Conservation (phyloP, 1,140 invertebrate species). For the Drosophila rufa region DNA sequence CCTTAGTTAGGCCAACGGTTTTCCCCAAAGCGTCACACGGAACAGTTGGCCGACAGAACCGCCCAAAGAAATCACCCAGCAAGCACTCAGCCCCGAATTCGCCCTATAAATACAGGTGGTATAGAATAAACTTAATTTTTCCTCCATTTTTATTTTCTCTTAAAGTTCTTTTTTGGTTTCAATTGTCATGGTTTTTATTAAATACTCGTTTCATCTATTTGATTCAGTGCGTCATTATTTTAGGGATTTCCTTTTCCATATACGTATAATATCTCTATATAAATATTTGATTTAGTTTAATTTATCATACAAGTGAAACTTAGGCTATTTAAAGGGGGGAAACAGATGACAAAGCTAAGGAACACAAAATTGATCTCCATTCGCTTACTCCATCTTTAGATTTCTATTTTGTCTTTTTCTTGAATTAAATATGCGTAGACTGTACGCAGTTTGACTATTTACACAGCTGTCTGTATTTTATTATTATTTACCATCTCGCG, state of each 20-base stretch:
- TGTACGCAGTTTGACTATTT: constrained; percentile 72
- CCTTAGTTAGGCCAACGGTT: constrained; percentile 43
- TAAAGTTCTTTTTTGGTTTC: constrained; percentile 66
- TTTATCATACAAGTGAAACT: constrained; percentile 80
- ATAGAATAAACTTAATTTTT: constrained; percentile 34
- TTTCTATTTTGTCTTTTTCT: constrained; percentile 21
- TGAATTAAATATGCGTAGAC: constrained; percentile 51
- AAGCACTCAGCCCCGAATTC: neutral
- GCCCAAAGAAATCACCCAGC: neutral
- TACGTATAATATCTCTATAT: constrained; percentile 66
- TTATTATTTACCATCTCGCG: constrained; percentile 63
- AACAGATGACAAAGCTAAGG: constrained; percentile 22
- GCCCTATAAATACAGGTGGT: constrained; percentile 20
- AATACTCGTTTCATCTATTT: constrained; percentile 84
- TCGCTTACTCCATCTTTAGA: constrained; percentile 1
- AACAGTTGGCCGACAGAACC: neutral
- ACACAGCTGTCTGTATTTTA: constrained; percentile 73
- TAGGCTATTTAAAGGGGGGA: constrained; percentile 47
- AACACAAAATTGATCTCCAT: constrained; percentile 23
- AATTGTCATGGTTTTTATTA: constrained; percentile 78
- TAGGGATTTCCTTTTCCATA: constrained; percentile 57
- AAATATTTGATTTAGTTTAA: constrained; percentile 66
- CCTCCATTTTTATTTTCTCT: constrained; percentile 64
- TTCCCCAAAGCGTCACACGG: constrained; percentile 22
- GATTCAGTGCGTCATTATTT: constrained; percentile 83